Evolutionary conservation across 2,113 vertebrate genomes (phyloP).

Genomic region (Solea solea): DNA sequence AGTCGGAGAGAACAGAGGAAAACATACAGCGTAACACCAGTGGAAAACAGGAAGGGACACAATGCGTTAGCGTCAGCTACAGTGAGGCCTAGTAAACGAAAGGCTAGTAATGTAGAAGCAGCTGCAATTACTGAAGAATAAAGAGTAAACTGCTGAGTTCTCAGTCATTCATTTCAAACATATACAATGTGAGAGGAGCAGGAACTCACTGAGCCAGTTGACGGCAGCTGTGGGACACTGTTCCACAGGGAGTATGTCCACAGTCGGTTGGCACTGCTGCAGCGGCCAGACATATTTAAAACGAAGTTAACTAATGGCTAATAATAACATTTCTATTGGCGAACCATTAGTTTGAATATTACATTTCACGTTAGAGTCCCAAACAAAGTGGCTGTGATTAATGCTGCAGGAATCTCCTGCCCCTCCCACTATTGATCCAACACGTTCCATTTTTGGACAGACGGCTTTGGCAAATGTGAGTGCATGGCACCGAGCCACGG

Average conservation of each 20-base stretch:
- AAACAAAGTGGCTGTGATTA: constrained; percentile 61
- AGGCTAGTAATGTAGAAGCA: too few species aligned
- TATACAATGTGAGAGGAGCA: not conserved
- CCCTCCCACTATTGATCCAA: constrained; percentile 68
- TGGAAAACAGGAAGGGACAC: too few species aligned
- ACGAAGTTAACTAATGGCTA: constrained; percentile 9
- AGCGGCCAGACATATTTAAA: not conserved
- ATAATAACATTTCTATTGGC: constrained; percentile 30
- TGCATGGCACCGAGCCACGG: constrained; percentile 40
- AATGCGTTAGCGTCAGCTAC: too few species aligned
- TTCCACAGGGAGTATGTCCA: constrained; percentile 8
- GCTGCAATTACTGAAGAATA: too few species aligned
- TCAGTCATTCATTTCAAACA: too few species aligned
- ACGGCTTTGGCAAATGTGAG: constrained; percentile 42
- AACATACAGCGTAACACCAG: too few species aligned
- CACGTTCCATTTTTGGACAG: constrained; percentile 49
- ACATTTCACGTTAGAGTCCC: constrained; percentile 22
- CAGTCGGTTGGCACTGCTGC: constrained; percentile 1
- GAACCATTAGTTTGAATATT: constrained; percentile 26
- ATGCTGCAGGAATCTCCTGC: constrained; percentile 50
- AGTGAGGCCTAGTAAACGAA: too few species aligned
- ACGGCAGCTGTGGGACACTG: not conserved
- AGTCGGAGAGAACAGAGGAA: too few species aligned
- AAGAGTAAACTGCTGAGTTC: too few species aligned
- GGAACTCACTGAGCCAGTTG: too few species aligned